Evolutionary conservation across 2,113 vertebrate species (phyloP).

Genomic region (Rhinopomastus cyanomelas): DNA sequence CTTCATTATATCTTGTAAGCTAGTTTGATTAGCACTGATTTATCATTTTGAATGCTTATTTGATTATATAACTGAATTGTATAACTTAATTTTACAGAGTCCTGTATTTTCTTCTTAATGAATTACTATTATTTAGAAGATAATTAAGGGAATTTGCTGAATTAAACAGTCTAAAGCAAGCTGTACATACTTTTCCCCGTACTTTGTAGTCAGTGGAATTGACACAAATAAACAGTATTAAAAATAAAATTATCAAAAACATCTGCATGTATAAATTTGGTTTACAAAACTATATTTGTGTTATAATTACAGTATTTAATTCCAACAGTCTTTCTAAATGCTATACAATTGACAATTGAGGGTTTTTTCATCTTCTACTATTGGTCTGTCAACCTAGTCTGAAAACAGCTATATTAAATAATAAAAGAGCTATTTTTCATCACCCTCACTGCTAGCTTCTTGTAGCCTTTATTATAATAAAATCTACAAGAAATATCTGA

Average conservation of each 20-base stretch:
- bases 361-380: not conserved
- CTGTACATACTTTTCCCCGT: not conserved
- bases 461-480: not conserved
- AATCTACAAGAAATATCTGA: not conserved
- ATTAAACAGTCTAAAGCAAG: not conserved
- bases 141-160: not conserved
- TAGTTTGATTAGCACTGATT: not conserved
- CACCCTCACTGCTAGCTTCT: not conserved
- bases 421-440: not conserved
- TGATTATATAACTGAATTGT: not conserved
- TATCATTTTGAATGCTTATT: not conserved
- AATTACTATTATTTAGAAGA: not conserved
- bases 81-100: not conserved
- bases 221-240: not conserved
- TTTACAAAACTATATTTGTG: not conserved
- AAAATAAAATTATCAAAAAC: not conserved
- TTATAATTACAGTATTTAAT: not conserved
- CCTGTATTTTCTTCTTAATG: not conserved
- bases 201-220: not conserved
- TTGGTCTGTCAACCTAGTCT: not conserved
- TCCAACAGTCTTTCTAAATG: not conserved
- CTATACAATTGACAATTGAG: fast-evolving
- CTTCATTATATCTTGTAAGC: not conserved
- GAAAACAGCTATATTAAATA: not conserved
- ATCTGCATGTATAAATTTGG: not conserved